Percentiles rank a stretch among this genome's conserved stretches.
Evolutionary conservation across 2,888 invertebrate species (phyloP).

Genomic region (Lamproptera curius): DNA sequence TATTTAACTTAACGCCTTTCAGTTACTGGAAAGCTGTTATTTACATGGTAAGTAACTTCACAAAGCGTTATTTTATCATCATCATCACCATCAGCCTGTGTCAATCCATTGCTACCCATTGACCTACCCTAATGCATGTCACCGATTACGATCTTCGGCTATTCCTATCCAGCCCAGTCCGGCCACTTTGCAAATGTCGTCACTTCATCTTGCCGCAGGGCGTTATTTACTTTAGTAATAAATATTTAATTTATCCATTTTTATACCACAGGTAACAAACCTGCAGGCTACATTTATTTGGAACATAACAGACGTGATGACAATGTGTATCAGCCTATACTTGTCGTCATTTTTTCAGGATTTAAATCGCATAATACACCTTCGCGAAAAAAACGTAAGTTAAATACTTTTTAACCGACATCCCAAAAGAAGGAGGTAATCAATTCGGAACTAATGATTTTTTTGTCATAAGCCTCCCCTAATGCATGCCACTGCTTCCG

Average conservation of each 20-base stretch:
- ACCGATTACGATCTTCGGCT: neutral
- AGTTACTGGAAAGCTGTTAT: conserved; percentile 23
- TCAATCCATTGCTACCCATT: neutral
- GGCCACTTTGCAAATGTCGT: no score
- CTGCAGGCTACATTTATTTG: conserved; percentile 81
- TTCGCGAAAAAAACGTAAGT: conserved; percentile 24
- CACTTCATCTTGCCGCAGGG: no score
- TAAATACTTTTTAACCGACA: no score
- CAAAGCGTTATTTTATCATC: neutral
- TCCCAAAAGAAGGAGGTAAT: no score
- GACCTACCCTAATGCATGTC: neutral
- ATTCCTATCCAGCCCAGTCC: no score
- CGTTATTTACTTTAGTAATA: neutral
- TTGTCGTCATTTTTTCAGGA: conserved; percentile 66
- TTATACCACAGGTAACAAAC: conserved; percentile 55
- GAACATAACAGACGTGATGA: conserved; percentile 84
- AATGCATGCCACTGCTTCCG: no score
- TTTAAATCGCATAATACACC: conserved; percentile 64
- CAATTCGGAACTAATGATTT: no score
- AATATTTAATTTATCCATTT: neutral
- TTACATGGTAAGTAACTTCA: conserved; percentile 27
- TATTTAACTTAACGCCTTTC: conserved; percentile 9
- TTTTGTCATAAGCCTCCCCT: no score
- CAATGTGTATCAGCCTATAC: conserved; percentile 82
- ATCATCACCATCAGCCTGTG: neutral